Base-by-base conservation (phyloP, 2,113 vertebrate species). In the Psophia crepitans region DNA sequence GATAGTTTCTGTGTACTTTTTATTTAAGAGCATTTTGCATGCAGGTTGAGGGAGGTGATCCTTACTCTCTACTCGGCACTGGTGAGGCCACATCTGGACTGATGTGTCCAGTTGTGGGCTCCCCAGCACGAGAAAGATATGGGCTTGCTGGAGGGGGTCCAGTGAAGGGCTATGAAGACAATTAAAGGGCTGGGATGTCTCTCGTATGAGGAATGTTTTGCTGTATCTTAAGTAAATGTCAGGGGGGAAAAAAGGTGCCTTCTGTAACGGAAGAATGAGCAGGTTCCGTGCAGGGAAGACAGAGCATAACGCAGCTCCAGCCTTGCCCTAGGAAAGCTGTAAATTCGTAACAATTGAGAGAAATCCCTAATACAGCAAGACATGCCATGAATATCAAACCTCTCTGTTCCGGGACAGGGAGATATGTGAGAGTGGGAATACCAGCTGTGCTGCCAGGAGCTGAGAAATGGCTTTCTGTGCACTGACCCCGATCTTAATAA, bases 401-500 rank as follows among this genome's bases (percentile, higher is more conserved):
- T 51, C 49, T 35, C 58, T 64, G 0, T 26, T 37, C 4, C n/a
- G 37, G 43, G 48, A 17, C 0, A 2, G 48, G 41, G 78, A 57
- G 48, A 12, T 56, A 6, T 1, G 20, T 16, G n/a, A 60, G 66
- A 57, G 19, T 66, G 51, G 32, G 70, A 61, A 48, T 43, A n/a
- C 4, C 49, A n/a, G 12, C 69, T n/a, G n/a, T 56, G 64, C 91
- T 80, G 46, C 61, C 3, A 8, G 74, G 78, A 85, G 79, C 64
- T 44, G 64, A n/a, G 54, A 66, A 76, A 26, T 37, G 51, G 37
- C 61, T 92, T 43, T 86, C 43, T 75, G 75, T 70, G 79, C 43
- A 5, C 54, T 82, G 65, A 37, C 33, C 46, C 60, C 39, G 61
- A 80, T 82, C n/a, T 88, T 48, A 68, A 81, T 48, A 46, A 75